Conservation (phyloP, 2,113 vertebrate genomes). For the Copsychus sechellarum region DNA sequence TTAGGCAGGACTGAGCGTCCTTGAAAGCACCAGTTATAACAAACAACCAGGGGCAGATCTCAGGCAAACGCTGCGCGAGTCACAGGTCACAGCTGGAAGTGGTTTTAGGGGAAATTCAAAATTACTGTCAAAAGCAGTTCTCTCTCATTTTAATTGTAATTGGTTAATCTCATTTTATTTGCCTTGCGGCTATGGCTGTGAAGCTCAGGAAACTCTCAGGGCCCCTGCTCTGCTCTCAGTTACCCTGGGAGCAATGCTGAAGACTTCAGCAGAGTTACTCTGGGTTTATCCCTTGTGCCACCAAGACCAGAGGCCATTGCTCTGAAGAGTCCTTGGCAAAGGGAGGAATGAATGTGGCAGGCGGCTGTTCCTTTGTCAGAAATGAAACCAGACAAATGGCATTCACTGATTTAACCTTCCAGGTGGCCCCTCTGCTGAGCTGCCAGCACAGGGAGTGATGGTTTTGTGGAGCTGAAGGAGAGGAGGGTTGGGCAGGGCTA, state of each 20-base stretch:
- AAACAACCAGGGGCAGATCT: conserved; percentile 18
- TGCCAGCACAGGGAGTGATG: neutral
- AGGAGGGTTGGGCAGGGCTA: neutral
- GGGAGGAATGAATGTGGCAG: neutral
- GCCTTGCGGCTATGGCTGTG: conserved; percentile 47
- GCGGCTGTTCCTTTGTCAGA: neutral
- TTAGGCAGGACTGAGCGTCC: neutral
- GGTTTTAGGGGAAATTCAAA: conserved; percentile 64
- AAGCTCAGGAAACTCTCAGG: conserved; percentile 28
- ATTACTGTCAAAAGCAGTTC: conserved; percentile 69
- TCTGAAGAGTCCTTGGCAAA: neutral
- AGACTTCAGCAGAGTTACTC: conserved; percentile 29
- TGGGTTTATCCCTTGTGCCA: conserved; percentile 38
- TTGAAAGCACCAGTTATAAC: conserved; percentile 41
- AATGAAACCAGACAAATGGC: neutral
- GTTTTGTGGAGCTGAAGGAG: neutral
- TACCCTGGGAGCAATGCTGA: conserved; percentile 48
- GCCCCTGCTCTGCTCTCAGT: conserved; percentile 22
- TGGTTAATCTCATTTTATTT: conserved; percentile 72
- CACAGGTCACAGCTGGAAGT: conserved; percentile 73
- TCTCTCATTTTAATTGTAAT: conserved; percentile 58
- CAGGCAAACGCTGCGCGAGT: neutral
- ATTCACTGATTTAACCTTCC: neutral
- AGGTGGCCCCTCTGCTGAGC: neutral
- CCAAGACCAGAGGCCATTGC: neutral